A percentile compares a stretch with the other conserved stretches of the same genome.
These are phyloP conservation scores for Cantharis rustica DNA, from an alignment of 2,888 invertebrate genomes.

Conservation along the genomic window DNA sequence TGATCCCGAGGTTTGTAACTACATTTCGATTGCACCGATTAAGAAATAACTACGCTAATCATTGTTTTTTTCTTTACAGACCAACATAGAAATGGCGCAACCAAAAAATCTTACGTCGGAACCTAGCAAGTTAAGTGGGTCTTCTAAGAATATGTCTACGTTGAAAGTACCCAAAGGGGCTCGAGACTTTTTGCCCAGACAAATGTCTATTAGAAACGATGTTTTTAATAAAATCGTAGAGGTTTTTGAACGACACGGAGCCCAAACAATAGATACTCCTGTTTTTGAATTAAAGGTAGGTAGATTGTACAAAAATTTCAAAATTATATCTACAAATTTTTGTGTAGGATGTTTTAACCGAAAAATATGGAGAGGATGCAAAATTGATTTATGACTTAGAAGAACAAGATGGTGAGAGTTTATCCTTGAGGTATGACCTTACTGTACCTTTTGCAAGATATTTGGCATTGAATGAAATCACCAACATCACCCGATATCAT, in stretches of 20 bases:
- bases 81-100: not conserved
- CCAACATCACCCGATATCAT: conserved; percentile 93
- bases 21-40: not conserved
- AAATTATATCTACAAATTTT: not conserved
- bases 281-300: conserved; percentile 93
- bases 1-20: not conserved
- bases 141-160: not conserved
- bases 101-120: not conserved
- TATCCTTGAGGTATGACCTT: conserved; percentile 94
- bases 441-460: conserved; percentile 98
- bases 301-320: too few relatives aligned
- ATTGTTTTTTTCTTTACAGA: not conserved
- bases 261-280: conserved; percentile 97
- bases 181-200: conserved; percentile 90
- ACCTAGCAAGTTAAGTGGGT: not conserved
- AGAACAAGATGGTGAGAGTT: conserved; percentile 97
- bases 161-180: conserved; percentile 95
- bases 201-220: conserved; percentile 89
- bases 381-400: conserved; percentile 98
- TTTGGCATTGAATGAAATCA: conserved; percentile 96
- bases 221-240: conserved; percentile 85
- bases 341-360: conserved; percentile 91
- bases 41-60: not conserved
- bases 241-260: conserved; percentile 96
- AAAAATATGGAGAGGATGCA: conserved; percentile 99